These are phyloP conservation scores for Vanessa tameamea DNA, from an alignment of 1,140 invertebrate species.

Conservation along the genomic window DNA sequence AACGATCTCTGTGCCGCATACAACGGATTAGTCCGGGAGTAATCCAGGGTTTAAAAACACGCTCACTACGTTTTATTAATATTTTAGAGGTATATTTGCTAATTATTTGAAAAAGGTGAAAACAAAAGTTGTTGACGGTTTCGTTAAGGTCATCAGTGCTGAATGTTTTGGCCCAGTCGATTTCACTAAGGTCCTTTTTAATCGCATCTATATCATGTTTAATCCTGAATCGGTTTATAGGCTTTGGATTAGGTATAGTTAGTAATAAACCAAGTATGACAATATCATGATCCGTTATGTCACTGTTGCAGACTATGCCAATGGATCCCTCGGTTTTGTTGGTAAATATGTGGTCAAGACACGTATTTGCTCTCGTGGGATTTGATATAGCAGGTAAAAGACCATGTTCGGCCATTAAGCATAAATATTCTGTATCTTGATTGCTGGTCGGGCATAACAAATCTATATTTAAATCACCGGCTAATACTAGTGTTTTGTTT, in stretches of 20 bases:
- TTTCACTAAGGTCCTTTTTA: slow-evolving; percentile 15
- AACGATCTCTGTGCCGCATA: slow-evolving; percentile 22
- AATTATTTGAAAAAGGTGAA: slow-evolving; percentile 20
- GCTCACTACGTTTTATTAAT: slow-evolving; percentile 15
- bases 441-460: slow-evolving; percentile 12
- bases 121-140: slow-evolving; percentile 3
- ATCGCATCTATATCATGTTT: slow-evolving; percentile 20
- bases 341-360: slow-evolving; percentile 17
- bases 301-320: slow-evolving; percentile 15
- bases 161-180: slow-evolving; percentile 18
- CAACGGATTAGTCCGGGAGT: slow-evolving; percentile 23
- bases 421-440: slow-evolving; percentile 28
- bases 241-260: slow-evolving; percentile 3
- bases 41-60: slow-evolving; percentile 15
- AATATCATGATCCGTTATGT: slow-evolving; percentile 30
- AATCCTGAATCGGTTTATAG: neutral
- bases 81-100: slow-evolving; percentile 24
- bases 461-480: slow-evolving; percentile 35
- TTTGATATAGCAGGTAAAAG: slow-evolving; percentile 9
- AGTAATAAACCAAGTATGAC: slow-evolving; percentile 12
- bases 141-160: slow-evolving; percentile 10
- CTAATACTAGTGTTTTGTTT: slow-evolving; percentile 6
- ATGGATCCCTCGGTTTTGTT: slow-evolving; percentile 1
- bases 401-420: slow-evolving; percentile 22
- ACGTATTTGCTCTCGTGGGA: slow-evolving; percentile 13